Evolutionary conservation across 2,113 vertebrate species (phyloP), one percentile per base, ranked within the genome.

Genomic region (Nycticebus coucang): DNA sequence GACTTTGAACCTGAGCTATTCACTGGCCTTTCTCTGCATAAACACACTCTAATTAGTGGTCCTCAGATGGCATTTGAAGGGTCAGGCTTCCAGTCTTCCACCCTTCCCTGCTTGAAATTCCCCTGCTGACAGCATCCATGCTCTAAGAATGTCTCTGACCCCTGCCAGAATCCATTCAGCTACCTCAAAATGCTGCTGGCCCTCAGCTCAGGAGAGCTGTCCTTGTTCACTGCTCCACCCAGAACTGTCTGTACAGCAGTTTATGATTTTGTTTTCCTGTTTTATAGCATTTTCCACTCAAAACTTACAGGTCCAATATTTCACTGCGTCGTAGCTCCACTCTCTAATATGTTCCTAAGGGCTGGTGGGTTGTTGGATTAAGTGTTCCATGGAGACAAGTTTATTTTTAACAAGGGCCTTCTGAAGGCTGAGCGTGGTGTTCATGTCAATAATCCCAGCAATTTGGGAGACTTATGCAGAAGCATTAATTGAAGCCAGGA

Each of bases 331-430:
- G 50, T 0, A 66, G n/a, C 24, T 55, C 53, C 69, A 24, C 21
- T 41, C 7, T 93, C 21, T 75, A 24, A 22, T 15, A 22, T 22
- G 4, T 15, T 93, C 12, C 37, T 26, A 53, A 57, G 82, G 59
- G 53, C 41, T 85, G 17, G 24, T n/a, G 45, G n/a, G 17, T 64
- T 5, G 26, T 78, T 59, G 10, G 35, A 53, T 37, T 53, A 57
- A 45, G 6, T 30, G 30, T 62, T 69, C 82, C 30, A 11, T 18
- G 26, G 75, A 80, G 22, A 71, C n/a, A 2, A 50, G 28, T 89
- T 86, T 94, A 22, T 62, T 89, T 93, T 81, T 68, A 83, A 12
- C 60, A 35, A 64, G 69, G 21, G 30, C 33, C 33, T 91, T 82
- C 80, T 75, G 7, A 53, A 89, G 24, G 59, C 59, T 8, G 21